Conservation (phyloP, 2,888 invertebrate genomes). For the Dryocosmus kuriphilus region DNA sequence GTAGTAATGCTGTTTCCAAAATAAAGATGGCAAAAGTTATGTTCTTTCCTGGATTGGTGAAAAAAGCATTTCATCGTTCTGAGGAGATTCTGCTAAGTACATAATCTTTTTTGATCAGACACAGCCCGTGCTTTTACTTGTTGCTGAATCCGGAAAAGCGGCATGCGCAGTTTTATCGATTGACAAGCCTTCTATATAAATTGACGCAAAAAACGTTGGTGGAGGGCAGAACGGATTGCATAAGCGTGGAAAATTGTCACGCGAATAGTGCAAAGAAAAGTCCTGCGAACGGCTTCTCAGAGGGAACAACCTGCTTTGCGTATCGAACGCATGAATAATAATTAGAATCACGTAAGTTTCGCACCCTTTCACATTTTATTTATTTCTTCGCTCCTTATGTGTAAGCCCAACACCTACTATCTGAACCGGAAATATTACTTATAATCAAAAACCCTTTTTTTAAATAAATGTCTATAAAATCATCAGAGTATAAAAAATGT, state of each 20-base stretch:
- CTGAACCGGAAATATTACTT: neutral
- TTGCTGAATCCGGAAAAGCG: conserved; percentile 67
- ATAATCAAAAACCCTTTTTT: neutral
- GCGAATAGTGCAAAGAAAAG: conserved; percentile 42
- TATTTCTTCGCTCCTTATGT: conserved; percentile 15
- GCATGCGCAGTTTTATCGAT: conserved; percentile 76
- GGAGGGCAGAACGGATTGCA: conserved; percentile 60
- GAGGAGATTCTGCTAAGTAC: conserved; percentile 33
- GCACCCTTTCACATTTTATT: conserved; percentile 14
- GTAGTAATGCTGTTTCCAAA: neutral
- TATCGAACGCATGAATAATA: conserved; percentile 54
- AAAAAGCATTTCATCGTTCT: neutral
- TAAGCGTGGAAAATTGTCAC: conserved; percentile 48
- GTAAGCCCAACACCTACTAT: neutral
- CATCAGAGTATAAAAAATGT: neutral
- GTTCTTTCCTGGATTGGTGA: neutral
- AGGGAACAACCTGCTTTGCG: conserved; percentile 17
- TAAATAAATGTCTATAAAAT: neutral
- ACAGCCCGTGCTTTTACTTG: conserved; percentile 70
- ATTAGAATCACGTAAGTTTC: conserved; percentile 54
- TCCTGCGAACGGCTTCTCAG: conserved; percentile 18
- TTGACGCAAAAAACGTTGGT: conserved; percentile 58
- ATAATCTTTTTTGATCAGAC: conserved; percentile 53
- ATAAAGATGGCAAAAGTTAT: neutral
- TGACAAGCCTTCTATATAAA: conserved; percentile 67